These are phyloP conservation scores for Cervus canadensis DNA, from an alignment of 2,113 vertebrate species.

Conservation along the genomic window DNA sequence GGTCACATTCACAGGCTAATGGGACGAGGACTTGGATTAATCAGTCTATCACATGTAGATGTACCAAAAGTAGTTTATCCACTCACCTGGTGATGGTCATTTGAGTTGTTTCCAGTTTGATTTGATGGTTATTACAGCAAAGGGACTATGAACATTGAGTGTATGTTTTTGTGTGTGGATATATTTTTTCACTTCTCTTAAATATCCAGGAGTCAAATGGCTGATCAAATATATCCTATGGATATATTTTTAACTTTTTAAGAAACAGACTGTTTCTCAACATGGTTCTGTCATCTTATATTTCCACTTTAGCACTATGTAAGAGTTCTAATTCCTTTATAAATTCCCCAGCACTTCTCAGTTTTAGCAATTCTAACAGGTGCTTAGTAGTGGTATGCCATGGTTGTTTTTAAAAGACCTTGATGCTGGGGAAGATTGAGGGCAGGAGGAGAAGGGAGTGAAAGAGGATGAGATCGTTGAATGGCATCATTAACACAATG, in stretches of 20 bases:
- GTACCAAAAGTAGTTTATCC: neutral
- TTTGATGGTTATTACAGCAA: neutral
- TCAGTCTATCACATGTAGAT: neutral
- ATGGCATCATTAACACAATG: neutral
- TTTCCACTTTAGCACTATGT: neutral
- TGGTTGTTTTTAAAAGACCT: neutral
- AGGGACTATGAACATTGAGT: neutral
- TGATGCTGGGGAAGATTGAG: neutral
- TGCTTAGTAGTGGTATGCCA: neutral
- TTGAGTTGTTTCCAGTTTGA: neutral
- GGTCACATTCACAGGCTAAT: neutral
- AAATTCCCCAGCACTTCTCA: neutral
- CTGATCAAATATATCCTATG: neutral
- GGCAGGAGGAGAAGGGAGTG: neutral
- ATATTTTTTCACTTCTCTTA: neutral
- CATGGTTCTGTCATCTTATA: neutral
- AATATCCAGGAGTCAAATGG: neutral
- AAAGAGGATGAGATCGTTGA: neutral
- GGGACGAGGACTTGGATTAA: neutral
- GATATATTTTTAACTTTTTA: neutral
- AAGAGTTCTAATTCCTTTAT: neutral
- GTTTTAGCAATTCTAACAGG: neutral
- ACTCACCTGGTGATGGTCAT: neutral
- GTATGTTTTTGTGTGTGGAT: neutral
- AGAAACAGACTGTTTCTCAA: neutral